A percentile compares a stretch with the other conserved stretches of the same genome.
These are phyloP conservation scores for Cichlasoma orientale DNA, from an alignment of 2,797 vertebrate genomes.

Conservation along the genomic window DNA sequence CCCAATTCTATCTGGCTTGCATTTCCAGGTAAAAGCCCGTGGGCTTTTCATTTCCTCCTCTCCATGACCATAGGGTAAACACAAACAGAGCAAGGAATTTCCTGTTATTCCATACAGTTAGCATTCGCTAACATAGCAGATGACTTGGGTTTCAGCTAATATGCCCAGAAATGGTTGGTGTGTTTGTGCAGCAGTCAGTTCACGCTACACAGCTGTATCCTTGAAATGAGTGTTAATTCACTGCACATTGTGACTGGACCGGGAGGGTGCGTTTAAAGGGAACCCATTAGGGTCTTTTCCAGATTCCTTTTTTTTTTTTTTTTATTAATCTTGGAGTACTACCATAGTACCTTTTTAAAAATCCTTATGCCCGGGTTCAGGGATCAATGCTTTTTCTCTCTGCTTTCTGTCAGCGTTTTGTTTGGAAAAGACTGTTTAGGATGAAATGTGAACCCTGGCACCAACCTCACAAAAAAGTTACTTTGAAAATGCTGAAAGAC, in stretches of 20 bases:
- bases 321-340: no score
- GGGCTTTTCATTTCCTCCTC: slow-evolving; percentile 69
- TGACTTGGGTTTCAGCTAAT: slow-evolving; percentile 63
- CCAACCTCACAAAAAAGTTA: no score
- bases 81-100: slow-evolving; percentile 75
- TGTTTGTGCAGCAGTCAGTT: slow-evolving; percentile 46
- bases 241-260: slow-evolving; percentile 32
- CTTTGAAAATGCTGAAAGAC: not conserved
- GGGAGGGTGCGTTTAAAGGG: not conserved
- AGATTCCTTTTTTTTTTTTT: no score
- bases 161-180: slow-evolving; percentile 18
- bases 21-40: slow-evolving; percentile 47
- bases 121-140: slow-evolving; percentile 60
- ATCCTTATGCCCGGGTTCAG: no score
- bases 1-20: slow-evolving; percentile 44
- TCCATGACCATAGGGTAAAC: slow-evolving; percentile 67
- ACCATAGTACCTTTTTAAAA: no score
- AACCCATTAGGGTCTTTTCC: no score
- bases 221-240: slow-evolving; percentile 48
- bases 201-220: slow-evolving; percentile 50
- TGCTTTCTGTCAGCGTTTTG: no score
- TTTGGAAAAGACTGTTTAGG: not conserved
- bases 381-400: no score
- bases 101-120: slow-evolving; percentile 78
- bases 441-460: not conserved